These are phyloP conservation scores for Deroplatys truncata DNA, from an alignment of 2,888 invertebrate genomes.

Conservation along the genomic window DNA sequence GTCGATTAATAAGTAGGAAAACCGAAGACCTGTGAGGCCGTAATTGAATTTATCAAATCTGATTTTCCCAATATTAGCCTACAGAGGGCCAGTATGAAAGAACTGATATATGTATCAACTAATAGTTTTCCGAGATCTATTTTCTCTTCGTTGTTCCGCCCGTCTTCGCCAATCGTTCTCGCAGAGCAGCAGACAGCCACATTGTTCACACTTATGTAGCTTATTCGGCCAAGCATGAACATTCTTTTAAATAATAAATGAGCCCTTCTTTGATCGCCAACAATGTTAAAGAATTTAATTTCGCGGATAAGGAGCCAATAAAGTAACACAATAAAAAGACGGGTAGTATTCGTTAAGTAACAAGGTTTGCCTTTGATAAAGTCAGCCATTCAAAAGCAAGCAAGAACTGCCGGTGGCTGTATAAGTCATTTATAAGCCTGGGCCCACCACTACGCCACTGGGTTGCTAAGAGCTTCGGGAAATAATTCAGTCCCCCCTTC, in stretches of 20 bases:
- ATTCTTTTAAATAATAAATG: background rate
- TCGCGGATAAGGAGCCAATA: background rate
- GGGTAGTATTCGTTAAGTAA: background rate
- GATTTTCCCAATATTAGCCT: too few species aligned
- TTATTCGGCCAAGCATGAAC: background rate
- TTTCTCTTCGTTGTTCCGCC: too few species aligned
- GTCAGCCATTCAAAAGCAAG: background rate
- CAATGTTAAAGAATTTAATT: background rate
- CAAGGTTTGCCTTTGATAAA: background rate
- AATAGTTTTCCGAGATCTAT: too few species aligned
- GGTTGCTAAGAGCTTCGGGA: background rate
- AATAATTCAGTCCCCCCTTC: background rate
- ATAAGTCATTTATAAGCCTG: background rate
- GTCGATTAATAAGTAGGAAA: too few species aligned
- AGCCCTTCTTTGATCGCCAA: background rate
- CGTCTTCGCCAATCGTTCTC: too few species aligned
- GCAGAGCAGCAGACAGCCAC: too few species aligned
- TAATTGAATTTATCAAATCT: too few species aligned
- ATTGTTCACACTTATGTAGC: background rate
- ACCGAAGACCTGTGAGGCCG: too few species aligned
- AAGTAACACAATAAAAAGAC: background rate
- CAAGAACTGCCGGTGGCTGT: background rate
- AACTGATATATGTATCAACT: too few species aligned
- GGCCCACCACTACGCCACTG: background rate
- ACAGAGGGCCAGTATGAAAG: too few species aligned